Conservation (phyloP, 2,888 invertebrate genomes). For the Dendrolimus houi region DNA sequence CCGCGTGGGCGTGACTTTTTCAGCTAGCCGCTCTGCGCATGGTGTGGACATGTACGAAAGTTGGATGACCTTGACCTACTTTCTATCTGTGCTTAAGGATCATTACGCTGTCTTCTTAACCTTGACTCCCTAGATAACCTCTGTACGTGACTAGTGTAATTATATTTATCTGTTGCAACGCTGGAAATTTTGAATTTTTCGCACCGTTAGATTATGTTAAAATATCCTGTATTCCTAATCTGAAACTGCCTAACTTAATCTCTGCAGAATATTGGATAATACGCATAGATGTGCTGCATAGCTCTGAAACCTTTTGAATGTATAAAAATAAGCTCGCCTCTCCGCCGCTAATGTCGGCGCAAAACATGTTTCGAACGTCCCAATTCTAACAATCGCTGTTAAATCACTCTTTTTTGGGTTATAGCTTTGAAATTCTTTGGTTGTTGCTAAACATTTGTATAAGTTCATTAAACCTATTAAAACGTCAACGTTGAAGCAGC, state of each 20-base stretch:
- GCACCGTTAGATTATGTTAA: neutral
- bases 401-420: neutral
- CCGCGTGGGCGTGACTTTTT: slow-evolving; percentile 36
- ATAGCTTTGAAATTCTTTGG: neutral
- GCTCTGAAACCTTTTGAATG: neutral
- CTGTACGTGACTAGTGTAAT: neutral
- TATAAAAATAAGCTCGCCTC: neutral
- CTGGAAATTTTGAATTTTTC: neutral
- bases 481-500: no score
- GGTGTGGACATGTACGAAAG: slow-evolving; percentile 16
- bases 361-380: neutral
- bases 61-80: slow-evolving; percentile 64
- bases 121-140: neutral
- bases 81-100: slow-evolving; percentile 23
- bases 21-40: slow-evolving; percentile 21
- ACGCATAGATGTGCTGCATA: neutral
- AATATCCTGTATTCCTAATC: neutral
- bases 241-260: neutral
- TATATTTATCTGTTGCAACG: neutral
- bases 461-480: no score
- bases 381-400: neutral
- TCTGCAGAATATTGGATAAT: neutral
- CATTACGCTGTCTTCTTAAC: neutral
- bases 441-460: neutral
- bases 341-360: neutral